Evolutionary conservation across 2,888 invertebrate genomes (phyloP), one percentile per base, ranked within the genome.

Genomic region (Caenorhabditis becei): DNA sequence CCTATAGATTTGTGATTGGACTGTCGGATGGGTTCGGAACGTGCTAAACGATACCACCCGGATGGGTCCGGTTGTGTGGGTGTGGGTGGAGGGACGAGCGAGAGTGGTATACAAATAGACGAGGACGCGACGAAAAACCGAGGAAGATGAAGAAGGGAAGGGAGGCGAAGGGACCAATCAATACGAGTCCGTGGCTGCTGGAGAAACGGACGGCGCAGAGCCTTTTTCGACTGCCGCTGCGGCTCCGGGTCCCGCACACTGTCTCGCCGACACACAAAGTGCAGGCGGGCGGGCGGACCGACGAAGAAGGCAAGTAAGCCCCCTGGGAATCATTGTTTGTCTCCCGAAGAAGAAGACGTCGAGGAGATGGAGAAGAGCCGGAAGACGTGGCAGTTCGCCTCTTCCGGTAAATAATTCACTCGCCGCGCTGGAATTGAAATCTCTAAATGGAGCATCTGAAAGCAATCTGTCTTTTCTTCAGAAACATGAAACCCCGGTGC

Each of bases 251-350:
- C 32, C 23, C 54, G 28, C 20, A 18, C 18, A 20, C 37, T 51
- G 37, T 26, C 51, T n/a, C 24, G 35, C 63, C 28, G 35, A 41
- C 51, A 61, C 37, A 70, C 71, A 65, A 74, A 74, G 74, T 74
- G 74, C 74, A 74, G 58, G 59, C 65, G 74, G 65, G 74, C 49
- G 65, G 72, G 32, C 37, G 69, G 32, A 20, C 56, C 35, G 56
- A 28, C 54, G 47, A 16, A 59, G 59, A 37, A 37, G 58, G 47
- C 47, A 28, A 58, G 49, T 35, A 53, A 51, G 44, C 54, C 66
- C 54, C 74, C 74, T 74, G 74, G 66, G 74, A 74, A 74, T 66
- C 66, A 74, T 66, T 66, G 63, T 65, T 63, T 63, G 72, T 35
- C 35, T 35, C 58, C 58, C 35, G 61, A 41, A 53, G 70, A 53